These are phyloP conservation scores for Crypturellus undulatus DNA, from an alignment of 2,113 vertebrate genomes.

Conservation along the genomic window DNA sequence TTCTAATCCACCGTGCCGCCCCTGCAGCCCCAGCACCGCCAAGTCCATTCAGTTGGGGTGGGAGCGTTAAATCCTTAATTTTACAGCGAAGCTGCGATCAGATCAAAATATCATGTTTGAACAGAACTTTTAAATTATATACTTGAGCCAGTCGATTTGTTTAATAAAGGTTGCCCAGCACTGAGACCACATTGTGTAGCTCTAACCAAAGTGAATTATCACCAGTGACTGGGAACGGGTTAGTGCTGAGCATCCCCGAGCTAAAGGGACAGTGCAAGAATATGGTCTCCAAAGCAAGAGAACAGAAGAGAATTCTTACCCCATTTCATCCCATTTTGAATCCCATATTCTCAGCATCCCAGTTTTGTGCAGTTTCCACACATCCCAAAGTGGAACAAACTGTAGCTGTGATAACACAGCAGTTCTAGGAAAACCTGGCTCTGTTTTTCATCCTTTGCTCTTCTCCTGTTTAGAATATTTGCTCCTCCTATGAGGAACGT, in stretches of 20 bases:
- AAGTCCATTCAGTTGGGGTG: conserved; percentile 22
- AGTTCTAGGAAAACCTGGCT: not conserved
- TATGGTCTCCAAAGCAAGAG: not conserved
- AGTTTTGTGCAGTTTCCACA: accelerated
- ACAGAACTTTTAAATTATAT: conserved; percentile 42
- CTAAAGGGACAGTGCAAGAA: too few relatives aligned
- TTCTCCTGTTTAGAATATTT: not conserved
- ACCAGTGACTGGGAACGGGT: not conserved
- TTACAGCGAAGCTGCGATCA: not conserved
- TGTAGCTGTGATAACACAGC: not conserved
- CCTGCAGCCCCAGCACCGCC: not conserved
- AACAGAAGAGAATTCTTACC: accelerated
- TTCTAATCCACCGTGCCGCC: conserved; percentile 17
- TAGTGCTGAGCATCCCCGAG: not conserved
- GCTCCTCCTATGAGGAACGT: not conserved
- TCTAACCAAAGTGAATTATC: not conserved
- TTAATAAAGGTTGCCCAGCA: conserved; percentile 26
- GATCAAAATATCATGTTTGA: conserved; percentile 51
- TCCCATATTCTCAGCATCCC: not conserved
- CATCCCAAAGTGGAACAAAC: not conserved
- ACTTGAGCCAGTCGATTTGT: conserved; percentile 42
- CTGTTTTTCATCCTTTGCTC: not conserved
- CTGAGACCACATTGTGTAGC: not conserved
- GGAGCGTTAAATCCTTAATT: conserved; percentile 65
- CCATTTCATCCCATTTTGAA: accelerated